Base-by-base conservation (phyloP, 2,113 vertebrate species). In the Rhea pennata region DNA sequence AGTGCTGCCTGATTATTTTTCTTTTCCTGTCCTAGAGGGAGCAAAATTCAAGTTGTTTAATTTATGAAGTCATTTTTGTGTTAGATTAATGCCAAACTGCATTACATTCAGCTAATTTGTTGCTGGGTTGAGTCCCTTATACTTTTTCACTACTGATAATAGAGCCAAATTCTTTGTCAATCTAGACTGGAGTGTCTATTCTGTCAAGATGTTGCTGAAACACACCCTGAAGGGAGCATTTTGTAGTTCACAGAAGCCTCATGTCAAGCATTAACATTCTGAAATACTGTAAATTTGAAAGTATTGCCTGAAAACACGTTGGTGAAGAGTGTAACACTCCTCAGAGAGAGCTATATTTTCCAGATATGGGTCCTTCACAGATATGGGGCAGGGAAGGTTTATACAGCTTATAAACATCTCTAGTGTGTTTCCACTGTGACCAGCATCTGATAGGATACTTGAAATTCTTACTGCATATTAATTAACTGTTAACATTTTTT, bases 1-100 rank as follows among this genome's bases (percentile, higher is more conserved):
- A 92, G 79, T 90, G 65, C 74, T 97, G 83, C 92, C 93, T 96
- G 95, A 97, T 97, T 98, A 93, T 97, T 96, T 96, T 95, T 82
- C 77, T 96, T 88, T 93, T 92, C 70, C 91, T 91, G 78, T 95
- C 54, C 89, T 94, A 93, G 59, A 95, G 90, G 74, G 70, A 97
- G 87, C 3, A 0, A 97, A 97, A 93, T 29, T 90, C 90, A 94
- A 91, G 88, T 96, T 94, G 82, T 90, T 93, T 97, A 95, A 97
- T 97, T 98, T 97, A 95, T 84, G 48, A 84, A 78, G 64, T 92
- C 7, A 67, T 92, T 96, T 97, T 89, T 96, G 54, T 53, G 48
- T 92, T 92, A 93, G 64, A 11, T 64, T 78, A 87, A 87, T 95
- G 82, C 59, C 92, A 94, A 93, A 92, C 59, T 87, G 40, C 62